Conservation (phyloP, 92 coral and sea anemone species). For the Siderastrea radians region DNA sequence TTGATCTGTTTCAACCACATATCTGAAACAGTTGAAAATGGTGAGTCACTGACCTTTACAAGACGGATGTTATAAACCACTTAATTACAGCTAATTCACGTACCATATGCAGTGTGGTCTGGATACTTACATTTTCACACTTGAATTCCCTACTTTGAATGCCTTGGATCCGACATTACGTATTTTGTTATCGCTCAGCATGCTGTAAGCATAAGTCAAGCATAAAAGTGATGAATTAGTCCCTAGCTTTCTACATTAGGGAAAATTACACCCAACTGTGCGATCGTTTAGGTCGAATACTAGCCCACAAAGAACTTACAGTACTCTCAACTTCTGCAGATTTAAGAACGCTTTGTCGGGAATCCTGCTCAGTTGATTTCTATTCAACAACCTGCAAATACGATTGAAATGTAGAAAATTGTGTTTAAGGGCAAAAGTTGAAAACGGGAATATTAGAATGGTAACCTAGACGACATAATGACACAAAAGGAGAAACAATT, state of each 20-base stretch:
- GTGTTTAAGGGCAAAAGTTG: too few relatives aligned
- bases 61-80: not conserved
- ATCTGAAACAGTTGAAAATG: too few relatives aligned
- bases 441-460: too few relatives aligned
- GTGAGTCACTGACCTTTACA: not conserved
- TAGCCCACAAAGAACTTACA: not conserved
- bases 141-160: not conserved
- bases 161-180: not conserved
- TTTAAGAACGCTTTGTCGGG: not conserved
- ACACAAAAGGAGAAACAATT: too few relatives aligned
- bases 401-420: too few relatives aligned
- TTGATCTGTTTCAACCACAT: too few relatives aligned
- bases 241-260: not conserved
- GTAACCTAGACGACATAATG: too few relatives aligned
- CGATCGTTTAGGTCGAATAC: not conserved
- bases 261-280: not conserved
- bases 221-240: not conserved
- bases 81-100: too few relatives aligned
- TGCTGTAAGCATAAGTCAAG: not conserved
- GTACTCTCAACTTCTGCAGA: not conserved
- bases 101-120: not conserved
- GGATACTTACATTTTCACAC: not conserved
- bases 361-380: not conserved
- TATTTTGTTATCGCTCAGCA: conserved; percentile 5
- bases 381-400: not conserved